phyloP scores from a whole-genome alignment of 2,888 invertebrate species.

The Bimastos eiseni region DNA sequence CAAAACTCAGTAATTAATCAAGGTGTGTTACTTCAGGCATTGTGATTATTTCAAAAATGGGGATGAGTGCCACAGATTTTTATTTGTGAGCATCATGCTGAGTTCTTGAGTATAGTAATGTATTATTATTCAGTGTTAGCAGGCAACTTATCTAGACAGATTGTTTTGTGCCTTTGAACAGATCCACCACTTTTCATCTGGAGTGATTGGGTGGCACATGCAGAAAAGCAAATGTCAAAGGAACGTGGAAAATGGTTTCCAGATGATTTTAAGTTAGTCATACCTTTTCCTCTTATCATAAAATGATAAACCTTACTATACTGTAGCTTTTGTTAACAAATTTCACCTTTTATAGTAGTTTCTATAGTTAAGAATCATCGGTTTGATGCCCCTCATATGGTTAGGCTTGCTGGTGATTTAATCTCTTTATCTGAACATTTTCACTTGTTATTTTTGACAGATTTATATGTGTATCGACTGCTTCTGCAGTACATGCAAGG shows the following conservation, averaged over 20 bases:
- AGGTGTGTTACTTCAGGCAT: neutral
- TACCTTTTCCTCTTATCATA: neutral
- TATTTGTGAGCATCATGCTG: too few relatives aligned
- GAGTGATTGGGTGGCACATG: conserved; percentile 31
- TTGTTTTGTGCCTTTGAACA: conserved; percentile 10
- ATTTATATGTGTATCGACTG: neutral
- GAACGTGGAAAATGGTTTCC: conserved; percentile 17
- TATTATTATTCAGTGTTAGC: neutral
- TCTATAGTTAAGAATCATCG: neutral
- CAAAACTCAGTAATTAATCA: neutral
- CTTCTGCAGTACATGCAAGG: neutral
- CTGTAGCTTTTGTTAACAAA: neutral
- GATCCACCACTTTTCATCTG: conserved; percentile 27
- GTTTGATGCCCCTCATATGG: neutral
- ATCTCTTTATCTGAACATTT: neutral
- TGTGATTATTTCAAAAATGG: too few relatives aligned
- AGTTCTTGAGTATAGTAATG: too few relatives aligned
- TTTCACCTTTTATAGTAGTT: neutral
- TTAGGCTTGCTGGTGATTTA: neutral
- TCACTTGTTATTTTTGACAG: neutral
- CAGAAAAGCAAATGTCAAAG: neutral
- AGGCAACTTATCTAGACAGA: neutral
- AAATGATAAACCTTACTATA: too few relatives aligned
- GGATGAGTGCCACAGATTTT: too few relatives aligned
- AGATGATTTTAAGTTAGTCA: neutral